Percentiles rank a stretch among this genome's conserved stretches.
phyloP scores from a whole-genome alignment of 2,888 invertebrate genomes.

The Rhingia rostrata region DNA sequence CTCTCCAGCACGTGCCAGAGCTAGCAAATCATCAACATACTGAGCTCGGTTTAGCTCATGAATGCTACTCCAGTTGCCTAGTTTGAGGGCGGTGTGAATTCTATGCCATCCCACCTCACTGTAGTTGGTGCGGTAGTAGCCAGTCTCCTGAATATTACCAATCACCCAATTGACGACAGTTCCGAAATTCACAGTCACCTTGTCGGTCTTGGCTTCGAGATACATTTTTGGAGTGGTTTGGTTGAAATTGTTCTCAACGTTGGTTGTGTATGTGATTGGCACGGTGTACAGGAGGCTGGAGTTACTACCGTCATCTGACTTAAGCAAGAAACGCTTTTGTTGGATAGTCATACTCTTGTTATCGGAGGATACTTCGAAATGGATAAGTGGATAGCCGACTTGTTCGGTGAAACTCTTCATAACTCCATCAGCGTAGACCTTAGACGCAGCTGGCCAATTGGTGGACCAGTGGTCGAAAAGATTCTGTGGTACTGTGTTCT shows the following conservation, averaged over 20 bases:
- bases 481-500: slow-evolving; percentile 83
- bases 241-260: slow-evolving; percentile 75
- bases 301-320: slow-evolving; percentile 76
- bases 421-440: slow-evolving; percentile 77
- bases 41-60: slow-evolving; percentile 87
- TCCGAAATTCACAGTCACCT: slow-evolving; percentile 6
- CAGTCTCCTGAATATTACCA: slow-evolving; percentile 80
- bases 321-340: slow-evolving; percentile 80
- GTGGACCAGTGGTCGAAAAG: slow-evolving; percentile 84
- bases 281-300: slow-evolving; percentile 77
- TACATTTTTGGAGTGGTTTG: slow-evolving; percentile 77
- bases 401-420: slow-evolving; percentile 86
- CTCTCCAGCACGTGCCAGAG: slow-evolving; percentile 85
- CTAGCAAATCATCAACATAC: slow-evolving; percentile 88
- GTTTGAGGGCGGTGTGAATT: slow-evolving; percentile 76
- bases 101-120: slow-evolving; percentile 86
- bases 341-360: slow-evolving; percentile 75
- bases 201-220: slow-evolving; percentile 38
- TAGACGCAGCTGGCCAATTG: slow-evolving; percentile 77
- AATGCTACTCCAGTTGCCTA: slow-evolving; percentile 75
- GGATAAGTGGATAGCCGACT: slow-evolving; percentile 87
- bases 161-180: slow-evolving; percentile 77
- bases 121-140: slow-evolving; percentile 88
- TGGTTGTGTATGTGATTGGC: slow-evolving; percentile 80
- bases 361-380: slow-evolving; percentile 79